phyloP scores from a whole-genome alignment of 2,113 vertebrate genomes.

The Sinocyclocheilus anshuiensis region DNA sequence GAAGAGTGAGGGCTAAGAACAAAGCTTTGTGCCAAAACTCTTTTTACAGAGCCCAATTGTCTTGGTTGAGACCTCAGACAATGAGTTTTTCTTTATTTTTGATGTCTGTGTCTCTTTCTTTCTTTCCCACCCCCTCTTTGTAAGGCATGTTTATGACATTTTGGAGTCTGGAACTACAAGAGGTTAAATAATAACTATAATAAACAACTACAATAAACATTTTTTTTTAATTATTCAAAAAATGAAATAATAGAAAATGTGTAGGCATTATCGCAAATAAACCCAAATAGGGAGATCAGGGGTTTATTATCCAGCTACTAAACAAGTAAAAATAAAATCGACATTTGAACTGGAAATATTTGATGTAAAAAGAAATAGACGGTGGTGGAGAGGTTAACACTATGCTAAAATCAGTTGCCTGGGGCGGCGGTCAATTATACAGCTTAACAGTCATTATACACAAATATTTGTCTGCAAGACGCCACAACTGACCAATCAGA shows the following conservation, averaged over 20 bases:
- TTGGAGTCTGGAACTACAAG: background rate
- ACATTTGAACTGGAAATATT: no score
- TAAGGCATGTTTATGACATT: background rate
- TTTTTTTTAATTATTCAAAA: no score
- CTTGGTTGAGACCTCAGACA: constrained; percentile 15
- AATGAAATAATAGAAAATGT: background rate
- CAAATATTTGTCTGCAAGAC: background rate
- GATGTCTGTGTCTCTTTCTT: background rate
- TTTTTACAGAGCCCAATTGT: background rate
- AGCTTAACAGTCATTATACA: background rate
- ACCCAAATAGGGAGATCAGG: background rate
- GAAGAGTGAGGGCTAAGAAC: constrained; percentile 1
- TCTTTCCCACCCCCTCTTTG: background rate
- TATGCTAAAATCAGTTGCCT: background rate
- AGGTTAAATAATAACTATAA: background rate
- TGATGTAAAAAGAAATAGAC: background rate
- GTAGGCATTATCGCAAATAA: background rate
- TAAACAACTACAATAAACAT: no score
- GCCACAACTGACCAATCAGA: background rate
- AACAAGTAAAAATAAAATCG: no score
- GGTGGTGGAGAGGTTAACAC: background rate
- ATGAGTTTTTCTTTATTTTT: background rate
- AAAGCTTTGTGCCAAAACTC: background rate
- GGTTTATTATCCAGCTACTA: no score
- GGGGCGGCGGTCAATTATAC: background rate